Evolutionary conservation across 2,113 vertebrate genomes (phyloP), one percentile per base, ranked within the genome.

Genomic region (Mohoua ochrocephala): DNA sequence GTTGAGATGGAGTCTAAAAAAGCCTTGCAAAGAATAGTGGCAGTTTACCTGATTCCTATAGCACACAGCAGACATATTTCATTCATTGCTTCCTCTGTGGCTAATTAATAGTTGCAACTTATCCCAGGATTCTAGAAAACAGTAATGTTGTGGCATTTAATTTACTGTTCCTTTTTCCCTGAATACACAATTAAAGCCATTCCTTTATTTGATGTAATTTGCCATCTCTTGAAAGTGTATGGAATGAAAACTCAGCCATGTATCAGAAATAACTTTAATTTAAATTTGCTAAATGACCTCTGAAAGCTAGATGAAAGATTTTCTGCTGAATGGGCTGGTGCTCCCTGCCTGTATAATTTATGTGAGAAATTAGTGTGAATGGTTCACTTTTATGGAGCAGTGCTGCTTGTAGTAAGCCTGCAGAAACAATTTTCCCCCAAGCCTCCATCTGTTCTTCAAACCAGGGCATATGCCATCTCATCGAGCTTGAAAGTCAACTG

Each of bases 381-480:
- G 96, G 97, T 95, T 98, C 97, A 87, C 98, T 98, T 98, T 98
- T 98, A 98, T 97, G 97, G 97, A 98, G 98, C 91, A 95, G 73
- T 94, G 94, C 97, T 97, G 98, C 98, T 98, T 98, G 97, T 97
- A 98, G 97, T 97, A 97, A 97, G 97, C 97, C 98, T 97, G 97
- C 97, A 98, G 98, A 98, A 98, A 98, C 98, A 98, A 97, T 98
- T 98, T 98, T 79, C 97, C 98, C 98, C 97, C 97, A 98, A 98
- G 97, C 98, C 92, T 98, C 98, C 98, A 98, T 99, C 98, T 98
- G 98, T 98, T 98, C 98, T 98, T 98, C 97, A 97, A 98, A 97
- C 97, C 94, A 97, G 97, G 98, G 98, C 98, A 98, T 98, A 98
- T 98, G 98, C 98, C 97, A 97, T 97, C 97, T 97, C 97, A 97